Evolutionary conservation across 2,797 vertebrate species (phyloP).

Genomic region (Enteromius radiatus): DNA sequence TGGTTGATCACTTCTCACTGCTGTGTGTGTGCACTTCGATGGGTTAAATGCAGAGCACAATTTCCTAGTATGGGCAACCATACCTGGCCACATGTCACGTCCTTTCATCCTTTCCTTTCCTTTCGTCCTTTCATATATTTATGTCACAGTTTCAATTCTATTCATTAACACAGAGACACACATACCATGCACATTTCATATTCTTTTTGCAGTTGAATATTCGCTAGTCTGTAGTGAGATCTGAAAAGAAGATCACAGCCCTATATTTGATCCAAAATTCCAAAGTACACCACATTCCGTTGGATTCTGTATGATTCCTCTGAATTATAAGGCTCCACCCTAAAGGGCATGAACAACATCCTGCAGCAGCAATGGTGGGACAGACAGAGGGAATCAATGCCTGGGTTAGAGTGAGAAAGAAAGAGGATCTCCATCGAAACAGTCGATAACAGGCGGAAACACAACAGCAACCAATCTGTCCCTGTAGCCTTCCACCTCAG

Average conservation of each 20-base stretch:
- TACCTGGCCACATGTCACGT: too few species aligned
- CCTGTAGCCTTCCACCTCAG: constrained; percentile 17
- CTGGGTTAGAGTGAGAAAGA: constrained; percentile 20
- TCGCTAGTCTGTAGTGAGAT: neutral
- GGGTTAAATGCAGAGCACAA: too few species aligned
- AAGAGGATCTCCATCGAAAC: constrained; percentile 15
- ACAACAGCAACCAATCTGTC: constrained; percentile 33
- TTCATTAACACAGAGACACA: neutral
- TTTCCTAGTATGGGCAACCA: too few species aligned
- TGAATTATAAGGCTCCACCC: neutral
- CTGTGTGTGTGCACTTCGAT: too few species aligned
- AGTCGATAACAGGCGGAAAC: constrained; percentile 29
- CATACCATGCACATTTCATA: neutral
- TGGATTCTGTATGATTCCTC: neutral
- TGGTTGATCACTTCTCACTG: too few species aligned
- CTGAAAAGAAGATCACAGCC: neutral
- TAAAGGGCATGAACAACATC: neutral
- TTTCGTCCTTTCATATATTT: too few species aligned
- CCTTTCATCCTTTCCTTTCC: too few species aligned
- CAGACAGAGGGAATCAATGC: constrained; percentile 15
- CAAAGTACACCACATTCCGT: neutral
- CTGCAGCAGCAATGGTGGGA: neutral
- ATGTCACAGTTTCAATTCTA: neutral
- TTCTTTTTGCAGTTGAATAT: neutral
- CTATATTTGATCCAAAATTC: neutral